Evolutionary conservation across 1,140 invertebrate genomes (phyloP), one percentile per base, ranked within the genome.

Genomic region (Tetragnatha versicolor): DNA sequence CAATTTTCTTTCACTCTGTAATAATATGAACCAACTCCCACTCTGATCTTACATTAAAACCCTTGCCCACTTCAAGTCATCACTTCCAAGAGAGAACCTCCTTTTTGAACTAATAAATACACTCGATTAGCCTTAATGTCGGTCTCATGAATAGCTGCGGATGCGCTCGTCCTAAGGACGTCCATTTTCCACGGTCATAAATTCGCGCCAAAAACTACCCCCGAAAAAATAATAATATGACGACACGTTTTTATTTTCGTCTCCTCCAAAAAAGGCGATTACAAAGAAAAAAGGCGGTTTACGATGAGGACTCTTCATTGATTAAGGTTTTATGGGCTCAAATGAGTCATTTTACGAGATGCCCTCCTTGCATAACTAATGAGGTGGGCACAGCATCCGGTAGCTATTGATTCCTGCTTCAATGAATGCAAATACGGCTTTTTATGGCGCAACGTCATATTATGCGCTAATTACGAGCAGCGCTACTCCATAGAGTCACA

Each of bases 301-400:
- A 76, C 33, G 73, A 76, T 49, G 73, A 20, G 22, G 55, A 35
- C 47, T 77, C 61, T 77, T 55, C 73, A 77, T 77, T 63, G 73
- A 77, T 77, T 77, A 77, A 66, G 73, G 58, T 66, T 77, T 77
- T 77, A 77, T 77, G 61, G 73, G 42, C 66, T 77, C 49, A 77
- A 77, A 77, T 65, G 73, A 77, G 45, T 66, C 61, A 77, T 77
- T 77, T 77, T 65, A 77, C 29, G 73, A 77, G 73, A 61, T 65
- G 73, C 45, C 73, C 60, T 53, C 42, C 73, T 65, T 77, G 73
- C 60, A 77, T 77, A 77, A 77, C 58, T 65, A 77, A 75, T 75
- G 72, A 60, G 69, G 37, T 39, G 22, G 45, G 60, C 45, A 35
- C 42, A 42, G 55, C 31, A 63, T 60, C 27, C 72, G 63, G 47